Conservation (phyloP, 2,797 vertebrate genomes). For the Pelobates cultripes region DNA sequence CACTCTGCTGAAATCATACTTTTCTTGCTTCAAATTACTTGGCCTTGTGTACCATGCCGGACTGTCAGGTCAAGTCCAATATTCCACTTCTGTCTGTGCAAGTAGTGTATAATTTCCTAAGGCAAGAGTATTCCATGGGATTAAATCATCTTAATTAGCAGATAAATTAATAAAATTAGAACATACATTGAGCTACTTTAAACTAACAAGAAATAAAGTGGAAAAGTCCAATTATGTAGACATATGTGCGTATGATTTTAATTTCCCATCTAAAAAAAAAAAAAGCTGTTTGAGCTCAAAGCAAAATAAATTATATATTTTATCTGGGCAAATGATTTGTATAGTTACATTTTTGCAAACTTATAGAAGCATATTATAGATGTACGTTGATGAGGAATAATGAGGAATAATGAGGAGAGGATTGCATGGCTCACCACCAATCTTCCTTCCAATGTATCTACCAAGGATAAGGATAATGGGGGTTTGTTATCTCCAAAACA, state of each 20-base stretch:
- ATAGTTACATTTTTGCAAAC: too few species aligned
- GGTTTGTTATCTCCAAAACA: too few species aligned
- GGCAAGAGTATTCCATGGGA: constrained; percentile 17
- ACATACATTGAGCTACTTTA: constrained; percentile 33
- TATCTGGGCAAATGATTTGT: too few species aligned
- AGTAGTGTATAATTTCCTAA: constrained; percentile 5
- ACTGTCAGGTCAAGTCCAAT: constrained; percentile 5
- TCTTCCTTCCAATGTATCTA: too few species aligned
- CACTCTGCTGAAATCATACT: neutral
- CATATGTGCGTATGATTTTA: constrained; percentile 31
- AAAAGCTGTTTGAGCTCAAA: neutral
- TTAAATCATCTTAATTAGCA: constrained; percentile 45
- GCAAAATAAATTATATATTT: neutral
- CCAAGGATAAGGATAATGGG: too few species aligned
- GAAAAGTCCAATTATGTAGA: constrained; percentile 38
- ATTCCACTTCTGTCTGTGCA: constrained; percentile 11
- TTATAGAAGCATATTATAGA: too few species aligned
- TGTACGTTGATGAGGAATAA: too few species aligned
- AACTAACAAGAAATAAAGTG: constrained; percentile 37
- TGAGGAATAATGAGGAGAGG: too few species aligned
- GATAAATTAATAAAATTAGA: constrained; percentile 47
- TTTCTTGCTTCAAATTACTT: neutral
- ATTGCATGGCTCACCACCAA: too few species aligned
- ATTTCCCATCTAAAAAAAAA: constrained; percentile 12
- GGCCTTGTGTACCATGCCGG: neutral